phyloP scores from a whole-genome alignment of 2,797 vertebrate species.

The Nyctalus aviator region DNA sequence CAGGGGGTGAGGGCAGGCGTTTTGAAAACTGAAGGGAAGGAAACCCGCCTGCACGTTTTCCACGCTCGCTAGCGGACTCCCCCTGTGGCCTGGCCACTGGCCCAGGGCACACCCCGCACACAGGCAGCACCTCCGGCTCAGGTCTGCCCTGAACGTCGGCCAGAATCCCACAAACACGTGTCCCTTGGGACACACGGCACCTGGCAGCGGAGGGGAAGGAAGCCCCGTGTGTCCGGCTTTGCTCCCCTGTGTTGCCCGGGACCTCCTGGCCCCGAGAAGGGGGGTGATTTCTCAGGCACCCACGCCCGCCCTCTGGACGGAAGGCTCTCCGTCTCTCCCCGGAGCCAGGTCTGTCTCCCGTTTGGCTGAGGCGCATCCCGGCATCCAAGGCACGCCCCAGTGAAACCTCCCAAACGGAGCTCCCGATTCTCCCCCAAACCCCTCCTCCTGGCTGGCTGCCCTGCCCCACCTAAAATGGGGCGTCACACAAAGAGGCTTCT shows the following conservation, averaged over 20 bases:
- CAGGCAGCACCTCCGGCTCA: background rate
- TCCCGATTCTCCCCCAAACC: rapidly evolving
- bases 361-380: rapidly evolving
- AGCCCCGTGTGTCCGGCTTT: background rate
- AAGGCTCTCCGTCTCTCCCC: rapidly evolving
- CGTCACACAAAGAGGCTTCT: background rate
- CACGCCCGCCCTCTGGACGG: rapidly evolving
- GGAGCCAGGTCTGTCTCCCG: rapidly evolving
- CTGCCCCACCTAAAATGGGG: rapidly evolving
- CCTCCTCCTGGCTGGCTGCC: background rate
- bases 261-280: background rate
- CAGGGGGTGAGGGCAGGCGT: background rate
- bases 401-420: background rate
- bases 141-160: rapidly evolving
- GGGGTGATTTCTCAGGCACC: background rate
- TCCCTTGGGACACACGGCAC: background rate
- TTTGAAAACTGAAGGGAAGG: background rate
- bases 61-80: background rate
- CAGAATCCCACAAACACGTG: background rate
- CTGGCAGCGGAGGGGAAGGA: rapidly evolving
- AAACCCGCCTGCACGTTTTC: background rate
- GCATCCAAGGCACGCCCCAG: rapidly evolving
- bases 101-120: rapidly evolving
- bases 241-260: background rate
- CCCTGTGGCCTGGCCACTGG: background rate